Conservation (phyloP, 2,113 vertebrate genomes). For the Gyps fulvus region DNA sequence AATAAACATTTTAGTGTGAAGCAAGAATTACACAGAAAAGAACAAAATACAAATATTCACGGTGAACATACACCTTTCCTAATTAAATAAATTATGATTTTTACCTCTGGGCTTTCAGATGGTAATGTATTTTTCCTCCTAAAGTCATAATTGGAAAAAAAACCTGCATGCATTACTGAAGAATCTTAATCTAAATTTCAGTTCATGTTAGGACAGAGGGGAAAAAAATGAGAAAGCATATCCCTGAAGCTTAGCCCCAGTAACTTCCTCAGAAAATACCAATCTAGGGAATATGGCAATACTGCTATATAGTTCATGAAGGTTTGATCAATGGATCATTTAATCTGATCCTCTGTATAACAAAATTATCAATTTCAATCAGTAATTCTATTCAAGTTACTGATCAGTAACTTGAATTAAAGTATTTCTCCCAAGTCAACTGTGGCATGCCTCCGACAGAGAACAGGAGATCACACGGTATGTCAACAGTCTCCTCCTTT, state of each 20-base stretch:
- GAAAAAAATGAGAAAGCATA: background rate
- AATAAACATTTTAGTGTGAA: background rate
- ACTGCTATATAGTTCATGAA: background rate
- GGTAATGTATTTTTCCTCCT: background rate
- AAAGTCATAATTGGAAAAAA: background rate
- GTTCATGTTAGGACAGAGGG: background rate
- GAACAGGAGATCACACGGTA: background rate
- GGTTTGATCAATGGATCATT: background rate
- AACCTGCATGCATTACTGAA: background rate
- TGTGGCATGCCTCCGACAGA: background rate
- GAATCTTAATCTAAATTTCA: background rate
- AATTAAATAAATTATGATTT: background rate
- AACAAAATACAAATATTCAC: background rate
- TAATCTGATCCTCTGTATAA: background rate
- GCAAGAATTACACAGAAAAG: background rate
- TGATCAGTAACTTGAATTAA: background rate
- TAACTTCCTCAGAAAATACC: background rate
- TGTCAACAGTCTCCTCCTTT: background rate
- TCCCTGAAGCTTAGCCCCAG: background rate
- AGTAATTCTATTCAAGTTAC: background rate
- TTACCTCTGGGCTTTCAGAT: background rate
- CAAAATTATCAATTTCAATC: background rate
- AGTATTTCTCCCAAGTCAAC: background rate
- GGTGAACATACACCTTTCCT: background rate
- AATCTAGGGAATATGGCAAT: background rate